These are phyloP conservation scores for Otus sunia DNA, from an alignment of 2,113 vertebrate genomes.

Conservation along the genomic window DNA sequence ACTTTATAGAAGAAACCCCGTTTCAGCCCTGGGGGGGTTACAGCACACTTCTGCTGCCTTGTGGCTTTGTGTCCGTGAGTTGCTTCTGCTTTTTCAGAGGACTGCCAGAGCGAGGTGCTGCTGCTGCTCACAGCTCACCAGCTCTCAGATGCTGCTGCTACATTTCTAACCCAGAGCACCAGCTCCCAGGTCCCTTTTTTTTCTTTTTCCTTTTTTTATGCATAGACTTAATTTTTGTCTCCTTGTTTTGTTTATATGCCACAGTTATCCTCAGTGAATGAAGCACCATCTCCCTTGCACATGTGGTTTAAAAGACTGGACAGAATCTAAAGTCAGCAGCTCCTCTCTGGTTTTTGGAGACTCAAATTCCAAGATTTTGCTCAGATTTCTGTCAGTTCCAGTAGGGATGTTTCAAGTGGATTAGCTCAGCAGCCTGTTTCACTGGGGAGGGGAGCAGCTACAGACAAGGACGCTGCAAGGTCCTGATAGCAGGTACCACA, in stretches of 20 bases:
- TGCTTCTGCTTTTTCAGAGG: not conserved
- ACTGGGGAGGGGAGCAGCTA: not conserved
- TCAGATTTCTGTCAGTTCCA: not conserved
- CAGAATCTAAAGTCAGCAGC: not conserved
- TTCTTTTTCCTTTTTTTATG: not conserved
- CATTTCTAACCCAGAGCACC: not conserved
- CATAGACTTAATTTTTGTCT: not conserved
- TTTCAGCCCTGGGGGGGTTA: not conserved
- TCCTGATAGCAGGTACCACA: not conserved
- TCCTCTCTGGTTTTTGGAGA: not conserved
- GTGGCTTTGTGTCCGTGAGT: too few species aligned
- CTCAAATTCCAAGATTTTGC: not conserved
- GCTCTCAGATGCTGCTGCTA: not conserved
- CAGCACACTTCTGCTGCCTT: not conserved
- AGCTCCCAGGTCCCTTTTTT: not conserved
- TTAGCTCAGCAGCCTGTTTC: not conserved
- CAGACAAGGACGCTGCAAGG: not conserved
- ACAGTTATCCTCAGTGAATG: not conserved
- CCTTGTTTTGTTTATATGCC: rapidly evolving
- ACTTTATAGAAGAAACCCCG: rapidly evolving
- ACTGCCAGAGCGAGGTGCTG: not conserved
- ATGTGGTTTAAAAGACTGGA: not conserved
- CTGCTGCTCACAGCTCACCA: not conserved
- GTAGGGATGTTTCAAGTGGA: not conserved
- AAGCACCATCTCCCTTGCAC: not conserved